Base-by-base conservation (phyloP, 2,113 vertebrate species). In the Hemiscyllium ocellatum region DNA sequence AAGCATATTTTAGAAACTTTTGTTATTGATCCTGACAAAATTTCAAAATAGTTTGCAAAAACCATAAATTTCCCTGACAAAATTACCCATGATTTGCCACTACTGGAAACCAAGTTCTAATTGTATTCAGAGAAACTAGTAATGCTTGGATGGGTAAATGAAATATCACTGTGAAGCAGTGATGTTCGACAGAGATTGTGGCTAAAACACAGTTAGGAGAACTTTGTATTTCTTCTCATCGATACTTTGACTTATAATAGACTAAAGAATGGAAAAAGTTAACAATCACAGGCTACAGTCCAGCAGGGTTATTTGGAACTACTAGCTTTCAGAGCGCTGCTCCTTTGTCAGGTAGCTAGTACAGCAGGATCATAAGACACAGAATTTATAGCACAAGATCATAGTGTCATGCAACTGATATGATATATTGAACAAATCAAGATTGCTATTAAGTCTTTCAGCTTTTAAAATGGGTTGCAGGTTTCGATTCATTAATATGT, bases 1-100 rank as follows among this genome's bases (percentile, higher is more conserved):
- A 26, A 89, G 56, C n/a, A 96, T 42, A 90, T 96, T 76, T 96
- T 87, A 95, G 96, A 78, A 3, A 78, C 68, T 26, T 96, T 37
- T 42, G 56, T 76, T 33, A 1, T 69, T 72, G 26, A 24, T 52
- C 42, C 33, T 29, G 1, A 17, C 6, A 90, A 90, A 0, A 61
- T 1, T 90, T 90, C 13, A 95, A 22, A 47, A 47, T 94, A 89
- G 26, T 0, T 33, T 29, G 29, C 6, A 68, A 93, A n/a, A 7
- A 10, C 19, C n/a, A 93, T 37, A 17, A 91, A 93, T 50, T 70
- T 76, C 8, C 29, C 24, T 95, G 47, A 95, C 68, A 52, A 95
- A 95, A 95, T 29, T 50, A 13, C 8, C 69, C 68, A 95, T 76
- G 0, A 47, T 70, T 66, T 42, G n/a, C n/a, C 20, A 72, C 8